phyloP scores from a whole-genome alignment of 2,113 vertebrate species.

The Guaruba guarouba region DNA sequence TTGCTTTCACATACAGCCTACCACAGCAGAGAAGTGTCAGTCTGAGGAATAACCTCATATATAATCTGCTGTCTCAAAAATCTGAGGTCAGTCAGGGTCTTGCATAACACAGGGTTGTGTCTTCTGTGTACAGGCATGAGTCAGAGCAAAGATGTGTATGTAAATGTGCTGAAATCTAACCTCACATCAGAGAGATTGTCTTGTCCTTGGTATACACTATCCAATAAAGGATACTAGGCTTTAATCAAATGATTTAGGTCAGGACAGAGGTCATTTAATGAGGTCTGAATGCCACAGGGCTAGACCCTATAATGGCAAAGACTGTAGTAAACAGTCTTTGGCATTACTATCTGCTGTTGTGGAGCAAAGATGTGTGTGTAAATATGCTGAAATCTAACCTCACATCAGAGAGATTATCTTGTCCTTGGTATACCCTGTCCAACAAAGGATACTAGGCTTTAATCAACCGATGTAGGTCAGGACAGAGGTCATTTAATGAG shows the following conservation, averaged over 20 bases:
- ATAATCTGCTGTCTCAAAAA: background rate
- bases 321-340: no score
- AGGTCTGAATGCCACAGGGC: background rate
- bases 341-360: no score
- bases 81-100: background rate
- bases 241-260: background rate
- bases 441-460: background rate
- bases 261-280: background rate
- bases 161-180: background rate
- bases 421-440: background rate
- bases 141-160: background rate
- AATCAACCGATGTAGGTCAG: background rate
- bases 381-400: background rate
- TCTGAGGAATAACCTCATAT: background rate
- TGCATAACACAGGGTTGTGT: background rate
- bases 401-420: background rate
- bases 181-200: background rate
- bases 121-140: background rate
- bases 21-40: background rate
- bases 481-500: background rate
- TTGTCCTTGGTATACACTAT: background rate
- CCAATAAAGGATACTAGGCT: background rate
- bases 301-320: no score
- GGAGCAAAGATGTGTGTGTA: background rate
- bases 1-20: background rate